These are phyloP conservation scores for Myotis yumanensis DNA, from an alignment of 2,113 vertebrate genomes.

Conservation along the genomic window DNA sequence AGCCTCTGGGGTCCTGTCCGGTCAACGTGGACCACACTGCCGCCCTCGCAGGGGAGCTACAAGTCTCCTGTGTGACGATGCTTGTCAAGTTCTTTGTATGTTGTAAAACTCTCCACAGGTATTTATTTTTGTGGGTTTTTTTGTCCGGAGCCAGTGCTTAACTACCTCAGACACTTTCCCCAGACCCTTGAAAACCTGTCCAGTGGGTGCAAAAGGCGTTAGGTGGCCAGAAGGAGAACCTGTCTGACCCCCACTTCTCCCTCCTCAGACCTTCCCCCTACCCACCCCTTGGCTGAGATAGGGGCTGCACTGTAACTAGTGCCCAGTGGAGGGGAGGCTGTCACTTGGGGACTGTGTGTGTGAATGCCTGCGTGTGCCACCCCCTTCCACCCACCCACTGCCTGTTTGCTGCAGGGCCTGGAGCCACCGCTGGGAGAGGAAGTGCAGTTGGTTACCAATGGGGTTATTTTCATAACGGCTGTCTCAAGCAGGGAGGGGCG, in stretches of 20 bases:
- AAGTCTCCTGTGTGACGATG: constrained; percentile 1
- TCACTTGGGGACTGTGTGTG: not conserved
- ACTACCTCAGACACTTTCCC: not conserved
- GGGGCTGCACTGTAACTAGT: rapidly evolving
- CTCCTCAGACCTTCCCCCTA: not conserved
- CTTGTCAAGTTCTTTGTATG: not conserved
- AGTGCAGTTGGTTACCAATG: constrained; percentile 79
- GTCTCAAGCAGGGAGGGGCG: constrained; percentile 68
- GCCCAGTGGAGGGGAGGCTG: not conserved
- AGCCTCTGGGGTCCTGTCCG: not conserved
- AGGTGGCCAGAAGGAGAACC: not conserved
- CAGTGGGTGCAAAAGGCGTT: not conserved
- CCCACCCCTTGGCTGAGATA: not conserved
- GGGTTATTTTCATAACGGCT: constrained; percentile 82
- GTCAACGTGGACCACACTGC: constrained; percentile 49
- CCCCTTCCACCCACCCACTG: not conserved
- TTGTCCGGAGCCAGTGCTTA: not conserved
- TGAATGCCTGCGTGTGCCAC: not conserved
- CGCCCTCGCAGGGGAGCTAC: constrained; percentile 17
- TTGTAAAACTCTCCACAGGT: not conserved
- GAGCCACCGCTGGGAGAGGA: constrained; percentile 77
- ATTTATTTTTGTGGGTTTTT: not conserved
- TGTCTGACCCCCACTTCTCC: not conserved
- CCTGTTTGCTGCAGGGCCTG: constrained; percentile 36
- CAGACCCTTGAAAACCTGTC: not conserved